These are phyloP conservation scores for Patella pellucida DNA, from an alignment of 2,888 invertebrate species.

Conservation along the genomic window DNA sequence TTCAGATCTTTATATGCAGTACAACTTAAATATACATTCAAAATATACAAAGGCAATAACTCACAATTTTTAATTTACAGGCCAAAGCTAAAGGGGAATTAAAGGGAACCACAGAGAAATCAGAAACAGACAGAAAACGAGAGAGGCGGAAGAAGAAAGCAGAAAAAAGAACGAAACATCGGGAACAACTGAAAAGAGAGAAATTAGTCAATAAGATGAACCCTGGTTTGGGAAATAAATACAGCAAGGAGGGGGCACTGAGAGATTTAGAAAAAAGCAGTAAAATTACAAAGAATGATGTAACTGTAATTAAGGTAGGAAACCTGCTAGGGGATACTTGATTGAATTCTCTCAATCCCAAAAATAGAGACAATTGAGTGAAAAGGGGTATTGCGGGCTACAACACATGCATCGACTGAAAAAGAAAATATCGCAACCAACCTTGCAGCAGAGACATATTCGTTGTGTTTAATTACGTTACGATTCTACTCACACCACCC, in stretches of 20 bases:
- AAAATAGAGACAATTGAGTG: too few relatives aligned
- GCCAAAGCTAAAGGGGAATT: conserved; percentile 72
- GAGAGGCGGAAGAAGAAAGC: conserved; percentile 78
- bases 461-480: too few relatives aligned
- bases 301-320: conserved; percentile 74
- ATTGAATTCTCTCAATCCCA: too few relatives aligned
- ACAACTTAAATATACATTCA: too few relatives aligned
- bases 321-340: too few relatives aligned
- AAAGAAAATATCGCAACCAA: too few relatives aligned
- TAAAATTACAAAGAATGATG: conserved; percentile 44
- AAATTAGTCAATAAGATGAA: conserved; percentile 70
- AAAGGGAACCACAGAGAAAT: conserved; percentile 84
- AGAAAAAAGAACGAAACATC: conserved; percentile 77
- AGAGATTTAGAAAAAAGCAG: conserved; percentile 78
- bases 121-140: conserved; percentile 88
- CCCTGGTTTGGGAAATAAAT: conserved; percentile 75
- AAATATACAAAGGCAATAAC: too few relatives aligned
- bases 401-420: too few relatives aligned
- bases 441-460: too few relatives aligned
- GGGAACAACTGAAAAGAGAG: conserved; percentile 81
- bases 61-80: conserved; percentile 40
- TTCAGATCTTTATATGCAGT: too few relatives aligned
- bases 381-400: too few relatives aligned
- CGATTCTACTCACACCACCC: too few relatives aligned
- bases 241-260: conserved; percentile 76